Base-by-base conservation (phyloP, 2,797 vertebrate genomes). In the Propithecus perrieri region DNA sequence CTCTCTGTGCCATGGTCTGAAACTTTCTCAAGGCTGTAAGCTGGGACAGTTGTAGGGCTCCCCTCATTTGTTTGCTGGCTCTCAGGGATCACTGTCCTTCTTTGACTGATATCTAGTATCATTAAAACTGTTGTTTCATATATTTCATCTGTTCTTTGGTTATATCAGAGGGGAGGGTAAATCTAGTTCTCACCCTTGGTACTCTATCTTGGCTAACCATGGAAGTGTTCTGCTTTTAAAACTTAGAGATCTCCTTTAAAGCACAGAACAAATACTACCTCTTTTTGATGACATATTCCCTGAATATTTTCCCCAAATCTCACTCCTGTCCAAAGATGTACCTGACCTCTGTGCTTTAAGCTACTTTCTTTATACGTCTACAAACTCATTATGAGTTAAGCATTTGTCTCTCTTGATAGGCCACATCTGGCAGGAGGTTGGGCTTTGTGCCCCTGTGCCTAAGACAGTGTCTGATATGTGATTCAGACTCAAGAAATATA, bases 281-380 rank as follows among this genome's bases (percentile, higher is more conserved):
- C 63, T 53, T 57, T 92, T 57, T 71, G 92, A 86, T 89, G 61
- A 96, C n/a, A 22, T 63, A 85, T 80, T 59, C 35, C 61, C 15
- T 78, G 59, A 71, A 85, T 24, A 43, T 38, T 67, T 43, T 46
- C 46, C 76, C 33, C 18, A 53, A 71, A 30, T 91, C 69, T 96
- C 63, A 48, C 20, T 74, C 17, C 30, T 30, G 6, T 91, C 43
- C 74, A 59, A 78, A 96, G 89, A 53, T 55, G 41, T 22, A 78
- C 24, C 38, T 85, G 89, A 76, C 15, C 22, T 87, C 46, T 89
- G 50, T 53, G 26, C 30, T 72, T 48, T 80, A 87, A 93, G 57
- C 5, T 57, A 53, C 28, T 85, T 76, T 80, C 71, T 92, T 65
- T 63, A 43, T 13, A 46, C 33, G 46, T 50, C 12, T 53, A 65